Evolutionary conservation across 2,113 vertebrate genomes (phyloP), one percentile per base, ranked within the genome.

Genomic region (Channa maculata): DNA sequence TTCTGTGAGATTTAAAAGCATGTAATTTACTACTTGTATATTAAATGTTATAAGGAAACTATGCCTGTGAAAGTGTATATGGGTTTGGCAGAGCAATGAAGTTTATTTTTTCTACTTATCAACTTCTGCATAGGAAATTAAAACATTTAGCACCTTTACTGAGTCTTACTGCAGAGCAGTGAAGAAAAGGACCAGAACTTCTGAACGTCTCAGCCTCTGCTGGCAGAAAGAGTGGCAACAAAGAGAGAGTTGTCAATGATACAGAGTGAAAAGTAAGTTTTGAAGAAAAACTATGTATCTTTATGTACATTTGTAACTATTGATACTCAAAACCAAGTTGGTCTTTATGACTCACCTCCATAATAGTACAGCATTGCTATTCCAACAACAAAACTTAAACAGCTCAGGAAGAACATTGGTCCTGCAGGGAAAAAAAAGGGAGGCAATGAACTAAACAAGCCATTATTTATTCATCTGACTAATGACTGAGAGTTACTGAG

Each of bases 311-410:
- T 7, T 7, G 4, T 58, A 15, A 24, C 24, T 24, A 24, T 24
- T 24, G 1, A 24, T 51, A 34, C 38, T 57, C 15, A 9, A 15
- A 37, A 24, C 24, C 24, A 24, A 24, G 24, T 24, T 11, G 33
- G 46, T 60, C 54, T 72, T 36, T 62, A 24, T 24, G 0, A 58
- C 87, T 95, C 91, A 98, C 98, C 98, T 86, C 94, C 91, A 39
- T 90, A 95, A 93, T 95, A 97, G 80, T 97, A 97, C 74, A 97
- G 89, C 8, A 97, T 82, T 0, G 97, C 97, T 64, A 95, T 88
- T 8, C 95, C 97, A 0, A 95, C 92, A 0, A 93, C 95, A 52
- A 96, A 59, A 11, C 96, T 94, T 8, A 99, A 96, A 80, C 97
- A 97, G 3, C 95, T 95, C 3, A 99, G 87, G 86, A 97, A 98